Base-by-base conservation (phyloP, 2,888 invertebrate species). In the Poecilus cupreus region DNA sequence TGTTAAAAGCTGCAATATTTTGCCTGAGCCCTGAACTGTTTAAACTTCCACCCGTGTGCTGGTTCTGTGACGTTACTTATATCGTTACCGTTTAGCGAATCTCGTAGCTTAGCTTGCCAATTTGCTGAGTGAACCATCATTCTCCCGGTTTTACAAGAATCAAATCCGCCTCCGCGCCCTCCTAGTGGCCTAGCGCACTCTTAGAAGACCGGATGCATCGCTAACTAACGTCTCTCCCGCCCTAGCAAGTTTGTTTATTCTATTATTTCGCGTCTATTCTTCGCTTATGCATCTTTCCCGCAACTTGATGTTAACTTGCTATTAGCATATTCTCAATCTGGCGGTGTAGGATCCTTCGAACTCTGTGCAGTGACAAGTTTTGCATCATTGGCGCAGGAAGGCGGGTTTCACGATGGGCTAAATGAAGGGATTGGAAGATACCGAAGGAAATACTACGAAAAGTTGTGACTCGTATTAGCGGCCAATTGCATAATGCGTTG, bases 31-130 rank as follows among this genome's bases (percentile, higher is more conserved):
- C 51, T 18, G 8, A 1, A 13, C 51, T 51, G 51, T 6, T 1
- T 46, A 46, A 32, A 32, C 32, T 32, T 54, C 54, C 54, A 6
- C 22, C 54, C 54, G 20, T 54, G 60, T 43, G 24, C 49, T 51
- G 26, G 10, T 49, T 74, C 37, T 16, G 49, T 51, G 22, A 60
- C 60, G 24, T 77, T 77, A 77, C 60, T 77, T 77, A 64, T 64
- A 77, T 77, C 77, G 13, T 77, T 46, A 60, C 77, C 64, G 24
- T 64, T 78, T 78, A 68, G 43, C 26, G 39, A 16, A 13, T 79
- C 84, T 84, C 84, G 85, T 86, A 87, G 85, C 87, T 87, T 87
- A 87, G 86, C 86, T 85, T 85, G 84, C 87, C 87, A 87, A 88
- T 88, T 88, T 87, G 87, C 86, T 86, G 86, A 87, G 86, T 86